These are phyloP conservation scores for Dicyrtoma fusca DNA, from an alignment of 2,888 invertebrate genomes.

Conservation along the genomic window DNA sequence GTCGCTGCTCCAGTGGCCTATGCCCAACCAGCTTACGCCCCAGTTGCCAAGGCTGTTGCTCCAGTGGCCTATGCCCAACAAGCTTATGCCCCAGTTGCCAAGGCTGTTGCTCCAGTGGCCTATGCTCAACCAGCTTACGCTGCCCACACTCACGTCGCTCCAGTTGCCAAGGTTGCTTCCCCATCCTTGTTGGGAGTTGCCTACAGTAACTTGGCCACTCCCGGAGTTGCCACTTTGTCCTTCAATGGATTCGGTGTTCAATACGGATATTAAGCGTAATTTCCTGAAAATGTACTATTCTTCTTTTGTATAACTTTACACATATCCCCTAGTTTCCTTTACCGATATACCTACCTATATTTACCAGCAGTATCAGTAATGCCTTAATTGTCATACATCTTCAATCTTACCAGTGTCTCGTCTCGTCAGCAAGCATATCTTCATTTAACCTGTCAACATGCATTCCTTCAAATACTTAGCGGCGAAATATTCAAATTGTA, in stretches of 20 bases:
- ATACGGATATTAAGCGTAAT: slow-evolving; percentile 46
- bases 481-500: too few relatives aligned
- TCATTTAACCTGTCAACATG: too few relatives aligned
- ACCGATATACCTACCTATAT: too few relatives aligned
- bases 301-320: too few relatives aligned
- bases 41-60: slow-evolving; percentile 35
- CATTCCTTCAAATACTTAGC: too few relatives aligned
- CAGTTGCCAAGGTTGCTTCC: slow-evolving; percentile 13
- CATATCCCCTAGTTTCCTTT: too few relatives aligned
- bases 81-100: slow-evolving; percentile 25
- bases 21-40: slow-evolving; percentile 38
- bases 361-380: too few relatives aligned
- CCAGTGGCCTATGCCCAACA: slow-evolving; percentile 47
- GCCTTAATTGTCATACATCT: too few relatives aligned
- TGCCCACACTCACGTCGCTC: neutral
- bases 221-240: slow-evolving; percentile 68
- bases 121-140: slow-evolving; percentile 58
- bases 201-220: slow-evolving; percentile 65
- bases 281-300: neutral
- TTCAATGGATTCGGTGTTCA: slow-evolving; percentile 60
- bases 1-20: slow-evolving; percentile 42
- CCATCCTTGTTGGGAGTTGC: slow-evolving; percentile 58
- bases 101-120: slow-evolving; percentile 42
- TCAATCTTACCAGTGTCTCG: too few relatives aligned
- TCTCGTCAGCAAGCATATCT: too few relatives aligned